These are phyloP conservation scores for Trichonephila clavata DNA, from an alignment of 1,140 invertebrate genomes.

Conservation along the genomic window DNA sequence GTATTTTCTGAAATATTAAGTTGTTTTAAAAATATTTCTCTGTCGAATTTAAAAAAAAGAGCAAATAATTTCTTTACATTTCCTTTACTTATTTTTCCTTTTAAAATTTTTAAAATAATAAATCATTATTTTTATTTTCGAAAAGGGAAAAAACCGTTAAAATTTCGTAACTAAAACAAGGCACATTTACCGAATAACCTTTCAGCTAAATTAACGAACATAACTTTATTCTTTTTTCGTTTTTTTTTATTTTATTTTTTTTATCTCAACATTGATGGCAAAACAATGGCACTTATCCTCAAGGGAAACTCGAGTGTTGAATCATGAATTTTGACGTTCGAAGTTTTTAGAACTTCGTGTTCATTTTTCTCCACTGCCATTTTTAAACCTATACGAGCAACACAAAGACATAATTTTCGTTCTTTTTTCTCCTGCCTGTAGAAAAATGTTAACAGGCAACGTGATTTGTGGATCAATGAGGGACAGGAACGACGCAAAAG, in stretches of 20 bases:
- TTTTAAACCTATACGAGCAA: background rate
- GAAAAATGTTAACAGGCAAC: background rate
- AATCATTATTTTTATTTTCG: too few relatives aligned
- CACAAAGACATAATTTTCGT: background rate
- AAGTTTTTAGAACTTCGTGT: background rate
- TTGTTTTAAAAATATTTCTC: too few relatives aligned
- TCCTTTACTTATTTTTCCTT: too few relatives aligned
- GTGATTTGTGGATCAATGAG: background rate
- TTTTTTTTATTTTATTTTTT: too few relatives aligned
- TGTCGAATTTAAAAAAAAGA: too few relatives aligned
- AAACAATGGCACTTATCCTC: background rate
- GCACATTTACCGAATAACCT: background rate
- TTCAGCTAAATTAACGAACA: background rate
- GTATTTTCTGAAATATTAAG: too few relatives aligned
- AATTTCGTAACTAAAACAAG: too few relatives aligned
- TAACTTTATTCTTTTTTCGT: background rate
- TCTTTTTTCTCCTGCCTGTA: background rate
- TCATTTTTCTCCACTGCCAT: background rate
- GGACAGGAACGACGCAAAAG: background rate
- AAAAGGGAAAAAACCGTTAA: too few relatives aligned
- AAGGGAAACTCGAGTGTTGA: background rate
- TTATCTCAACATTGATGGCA: too few relatives aligned
- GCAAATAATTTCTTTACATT: too few relatives aligned
- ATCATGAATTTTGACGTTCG: background rate
- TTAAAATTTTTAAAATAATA: too few relatives aligned